Percentiles rank a stretch among this genome's conserved stretches.
Evolutionary conservation across 2,113 vertebrate genomes (phyloP).

Genomic region (Cricetomys ansorgei): DNA sequence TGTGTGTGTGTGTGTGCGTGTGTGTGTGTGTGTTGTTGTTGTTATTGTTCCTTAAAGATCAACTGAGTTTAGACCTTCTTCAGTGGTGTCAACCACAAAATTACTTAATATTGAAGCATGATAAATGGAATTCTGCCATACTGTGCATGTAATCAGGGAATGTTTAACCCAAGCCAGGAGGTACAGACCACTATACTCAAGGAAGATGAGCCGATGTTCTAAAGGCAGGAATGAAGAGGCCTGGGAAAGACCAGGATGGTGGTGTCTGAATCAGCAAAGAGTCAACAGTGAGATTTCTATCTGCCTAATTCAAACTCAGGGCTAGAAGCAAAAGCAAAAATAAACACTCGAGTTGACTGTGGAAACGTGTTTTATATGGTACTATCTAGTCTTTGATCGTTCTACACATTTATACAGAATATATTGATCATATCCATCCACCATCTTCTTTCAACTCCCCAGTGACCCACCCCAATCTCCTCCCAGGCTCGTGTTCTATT

Average conservation of each 20-base stretch:
- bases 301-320: background rate
- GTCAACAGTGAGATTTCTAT: accelerated
- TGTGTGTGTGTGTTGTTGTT: background rate
- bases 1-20: background rate
- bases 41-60: background rate
- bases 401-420: background rate
- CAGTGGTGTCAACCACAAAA: background rate
- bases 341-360: background rate
- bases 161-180: background rate
- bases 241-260: background rate
- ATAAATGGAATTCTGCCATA: background rate
- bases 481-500: background rate
- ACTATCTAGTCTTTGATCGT: background rate
- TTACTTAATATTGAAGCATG: background rate
- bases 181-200: background rate
- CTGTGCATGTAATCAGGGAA: background rate
- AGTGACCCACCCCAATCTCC: background rate
- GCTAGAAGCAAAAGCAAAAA: background rate
- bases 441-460: background rate
- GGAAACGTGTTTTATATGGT: background rate
- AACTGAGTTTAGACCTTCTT: background rate
- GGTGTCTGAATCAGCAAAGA: background rate
- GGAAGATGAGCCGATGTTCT: background rate
- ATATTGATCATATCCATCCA: background rate
- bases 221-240: background rate